Percentiles rank a stretch among this genome's conserved stretches.
These are phyloP conservation scores for Ameiurus melas DNA, from an alignment of 2,113 vertebrate species.

Conservation along the genomic window DNA sequence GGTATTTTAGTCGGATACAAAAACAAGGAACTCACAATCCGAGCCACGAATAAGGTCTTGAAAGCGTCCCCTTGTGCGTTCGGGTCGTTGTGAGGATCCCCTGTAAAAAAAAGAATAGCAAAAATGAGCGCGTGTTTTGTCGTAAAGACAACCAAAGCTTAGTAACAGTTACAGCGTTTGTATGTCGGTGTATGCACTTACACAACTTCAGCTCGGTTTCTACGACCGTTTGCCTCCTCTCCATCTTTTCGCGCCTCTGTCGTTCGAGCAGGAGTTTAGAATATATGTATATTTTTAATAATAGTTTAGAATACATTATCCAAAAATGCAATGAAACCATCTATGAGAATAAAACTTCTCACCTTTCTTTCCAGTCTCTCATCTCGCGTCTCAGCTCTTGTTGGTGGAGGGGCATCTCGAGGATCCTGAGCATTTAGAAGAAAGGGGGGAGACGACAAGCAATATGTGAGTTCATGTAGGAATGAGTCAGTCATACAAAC, in stretches of 20 bases:
- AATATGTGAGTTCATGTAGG: not conserved
- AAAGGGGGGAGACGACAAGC: not conserved
- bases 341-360: not conserved
- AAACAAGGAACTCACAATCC: conserved; percentile 79
- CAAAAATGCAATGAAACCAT: not conserved
- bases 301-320: not conserved
- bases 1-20: not conserved
- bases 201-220: conserved; percentile 89
- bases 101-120: conserved; percentile 58
- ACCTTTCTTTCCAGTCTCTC: conserved; percentile 92
- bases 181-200: conserved; percentile 65
- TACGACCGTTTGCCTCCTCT: conserved; percentile 83
- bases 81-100: conserved; percentile 92
- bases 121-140: not conserved
- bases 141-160: not conserved
- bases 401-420: conserved; percentile 84
- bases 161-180: not conserved
- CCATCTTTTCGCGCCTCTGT: conserved; percentile 91
- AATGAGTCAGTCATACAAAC: not conserved
- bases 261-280: not conserved
- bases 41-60: conserved; percentile 90
- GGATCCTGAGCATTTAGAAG: conserved; percentile 71
- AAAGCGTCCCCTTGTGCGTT: conserved; percentile 94
- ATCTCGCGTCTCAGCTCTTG: conserved; percentile 87
- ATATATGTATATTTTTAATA: too few relatives aligned